Percentiles rank a stretch among this genome's conserved stretches.
Conservation (phyloP, 1,140 invertebrate species). For the Propsilocerus akamusi region DNA sequence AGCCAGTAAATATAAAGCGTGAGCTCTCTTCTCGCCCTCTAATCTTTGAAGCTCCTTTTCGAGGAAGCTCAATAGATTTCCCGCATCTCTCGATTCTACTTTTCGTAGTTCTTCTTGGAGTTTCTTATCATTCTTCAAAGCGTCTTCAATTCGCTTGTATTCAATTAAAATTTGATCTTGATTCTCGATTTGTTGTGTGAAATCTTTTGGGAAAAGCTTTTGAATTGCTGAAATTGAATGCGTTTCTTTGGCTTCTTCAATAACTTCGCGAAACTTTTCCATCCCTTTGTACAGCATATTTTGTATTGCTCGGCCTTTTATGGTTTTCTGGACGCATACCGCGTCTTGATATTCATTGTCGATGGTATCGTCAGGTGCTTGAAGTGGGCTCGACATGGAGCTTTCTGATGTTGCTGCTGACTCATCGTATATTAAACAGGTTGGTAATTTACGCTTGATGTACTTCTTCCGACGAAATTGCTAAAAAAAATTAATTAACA, state of each 20-base stretch:
- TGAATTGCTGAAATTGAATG: slow-evolving; percentile 27
- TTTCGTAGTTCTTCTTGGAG: slow-evolving; percentile 8
- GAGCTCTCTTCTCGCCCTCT: slow-evolving; percentile 43
- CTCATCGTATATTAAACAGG: slow-evolving; percentile 5
- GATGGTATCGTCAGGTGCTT: slow-evolving; percentile 19
- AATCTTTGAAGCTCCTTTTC: slow-evolving; percentile 48
- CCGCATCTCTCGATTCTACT: slow-evolving; percentile 33
- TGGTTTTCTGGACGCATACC: slow-evolving; percentile 35
- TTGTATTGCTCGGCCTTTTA: slow-evolving; percentile 39
- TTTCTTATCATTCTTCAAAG: slow-evolving; percentile 14
- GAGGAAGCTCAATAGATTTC: slow-evolving; percentile 38
- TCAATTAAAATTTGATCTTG: slow-evolving; percentile 10
- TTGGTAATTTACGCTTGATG: background rate
- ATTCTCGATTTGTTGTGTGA: background rate
- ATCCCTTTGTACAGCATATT: slow-evolving; percentile 38
- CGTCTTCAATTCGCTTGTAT: slow-evolving; percentile 16
- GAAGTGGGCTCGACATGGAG: slow-evolving; percentile 8
- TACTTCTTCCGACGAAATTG: background rate
- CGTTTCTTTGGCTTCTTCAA: slow-evolving; percentile 34
- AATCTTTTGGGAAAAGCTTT: slow-evolving; percentile 5
- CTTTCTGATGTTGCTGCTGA: slow-evolving; percentile 27
- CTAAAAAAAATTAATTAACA: background rate
- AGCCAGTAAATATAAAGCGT: slow-evolving; percentile 43
- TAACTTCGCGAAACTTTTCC: slow-evolving; percentile 34
- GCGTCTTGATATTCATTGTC: slow-evolving; percentile 29